Conservation (phyloP, 2,113 vertebrate species). For the Grammomys dolichurus region DNA sequence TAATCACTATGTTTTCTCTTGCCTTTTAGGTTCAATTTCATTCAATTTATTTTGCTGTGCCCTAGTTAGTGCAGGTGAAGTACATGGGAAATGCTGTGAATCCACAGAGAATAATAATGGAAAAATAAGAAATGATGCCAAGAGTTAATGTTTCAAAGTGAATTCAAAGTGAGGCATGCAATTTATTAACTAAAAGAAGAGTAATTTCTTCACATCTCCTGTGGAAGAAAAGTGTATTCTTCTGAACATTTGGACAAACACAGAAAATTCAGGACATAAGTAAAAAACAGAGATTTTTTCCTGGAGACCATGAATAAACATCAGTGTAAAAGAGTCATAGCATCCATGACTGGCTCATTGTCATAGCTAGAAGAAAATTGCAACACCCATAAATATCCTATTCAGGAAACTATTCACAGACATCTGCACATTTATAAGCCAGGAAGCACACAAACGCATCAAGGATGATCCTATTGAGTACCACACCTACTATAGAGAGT, state of each 20-base stretch:
- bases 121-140: neutral
- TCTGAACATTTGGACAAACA: neutral
- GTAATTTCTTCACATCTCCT: neutral
- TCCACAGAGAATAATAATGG: neutral
- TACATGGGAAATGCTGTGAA: neutral
- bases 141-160: neutral
- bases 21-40: neutral
- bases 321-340: neutral
- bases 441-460: neutral
- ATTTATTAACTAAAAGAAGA: neutral
- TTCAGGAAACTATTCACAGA: neutral
- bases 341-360: neutral
- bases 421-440: neutral
- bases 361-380: conserved; percentile 5
- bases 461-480: neutral
- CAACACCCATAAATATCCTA: conserved; percentile 38
- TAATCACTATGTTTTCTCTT: neutral
- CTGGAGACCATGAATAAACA: neutral
- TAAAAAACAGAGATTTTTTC: neutral
- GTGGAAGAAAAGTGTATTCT: too few relatives aligned
- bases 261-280: neutral
- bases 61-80: too few relatives aligned
- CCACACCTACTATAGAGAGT: neutral
- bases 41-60: neutral
- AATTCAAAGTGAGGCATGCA: too few relatives aligned